Percentiles rank a stretch among this genome's conserved stretches.
These are phyloP conservation scores for Boloria euphrosyne DNA, from an alignment of 2,888 invertebrate genomes.

Conservation along the genomic window DNA sequence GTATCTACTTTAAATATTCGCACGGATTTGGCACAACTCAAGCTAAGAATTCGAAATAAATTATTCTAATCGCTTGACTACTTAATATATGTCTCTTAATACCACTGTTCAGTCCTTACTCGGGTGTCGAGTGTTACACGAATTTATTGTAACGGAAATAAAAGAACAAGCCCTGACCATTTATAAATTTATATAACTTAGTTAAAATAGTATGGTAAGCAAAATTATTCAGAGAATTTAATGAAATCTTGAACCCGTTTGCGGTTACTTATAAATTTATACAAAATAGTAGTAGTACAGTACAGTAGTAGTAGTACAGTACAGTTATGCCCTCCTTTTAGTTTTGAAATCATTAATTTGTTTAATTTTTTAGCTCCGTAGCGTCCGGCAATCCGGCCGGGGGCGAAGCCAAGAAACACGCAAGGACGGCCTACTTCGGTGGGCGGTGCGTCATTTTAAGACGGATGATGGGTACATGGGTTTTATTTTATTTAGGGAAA, in stretches of 20 bases:
- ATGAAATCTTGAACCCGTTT: not conserved
- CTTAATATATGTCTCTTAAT: not conserved
- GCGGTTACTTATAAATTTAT: not conserved
- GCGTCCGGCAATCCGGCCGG: no score
- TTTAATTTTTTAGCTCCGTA: no score
- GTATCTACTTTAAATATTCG: no score
- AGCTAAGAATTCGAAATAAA: slow-evolving; percentile 1
- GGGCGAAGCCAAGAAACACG: no score
- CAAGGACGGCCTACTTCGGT: no score
- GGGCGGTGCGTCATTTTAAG: no score
- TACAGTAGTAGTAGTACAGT: not conserved
- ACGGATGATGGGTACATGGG: no score
- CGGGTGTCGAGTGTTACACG: not conserved
- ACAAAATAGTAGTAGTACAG: not conserved
- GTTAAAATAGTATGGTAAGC: not conserved
- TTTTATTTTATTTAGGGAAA: no score
- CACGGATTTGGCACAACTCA: not conserved
- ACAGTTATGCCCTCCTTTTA: not conserved
- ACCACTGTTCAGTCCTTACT: not conserved
- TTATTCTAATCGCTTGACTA: not conserved
- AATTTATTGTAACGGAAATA: slow-evolving; percentile 9
- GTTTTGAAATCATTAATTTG: no score
- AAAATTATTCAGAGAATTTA: no score
- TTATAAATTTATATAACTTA: not conserved
- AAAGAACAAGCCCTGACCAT: slow-evolving; percentile 9